These are phyloP conservation scores for Tholera decimalis DNA, from an alignment of 2,888 invertebrate species.

Conservation along the genomic window DNA sequence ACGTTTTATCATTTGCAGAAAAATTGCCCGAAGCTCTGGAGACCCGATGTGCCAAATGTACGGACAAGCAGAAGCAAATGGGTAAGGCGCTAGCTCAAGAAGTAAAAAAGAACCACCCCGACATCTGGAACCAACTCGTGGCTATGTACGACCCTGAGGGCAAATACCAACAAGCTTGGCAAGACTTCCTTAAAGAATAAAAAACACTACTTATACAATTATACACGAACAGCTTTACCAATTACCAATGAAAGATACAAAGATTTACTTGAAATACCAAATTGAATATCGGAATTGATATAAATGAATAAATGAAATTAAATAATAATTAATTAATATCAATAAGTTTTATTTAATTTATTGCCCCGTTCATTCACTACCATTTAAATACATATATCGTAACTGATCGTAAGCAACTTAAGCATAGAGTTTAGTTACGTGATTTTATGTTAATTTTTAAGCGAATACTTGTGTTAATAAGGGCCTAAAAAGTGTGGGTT, in stretches of 20 bases:
- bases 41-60: slow-evolving; percentile 93
- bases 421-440: too few relatives aligned
- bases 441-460: too few relatives aligned
- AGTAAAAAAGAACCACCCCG: slow-evolving; percentile 90
- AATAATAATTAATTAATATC: too few relatives aligned
- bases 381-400: too few relatives aligned
- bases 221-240: slow-evolving; percentile 4
- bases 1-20: slow-evolving; percentile 80
- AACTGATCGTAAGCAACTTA: too few relatives aligned
- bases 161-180: slow-evolving; percentile 86
- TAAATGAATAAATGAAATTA: slow-evolving; percentile 45
- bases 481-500: too few relatives aligned
- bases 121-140: slow-evolving; percentile 90
- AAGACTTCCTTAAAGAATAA: slow-evolving; percentile 72
- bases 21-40: slow-evolving; percentile 93
- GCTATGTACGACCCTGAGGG: slow-evolving; percentile 92
- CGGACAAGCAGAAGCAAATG: slow-evolving; percentile 92
- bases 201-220: neutral
- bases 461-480: too few relatives aligned
- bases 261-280: neutral
- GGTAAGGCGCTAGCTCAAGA: slow-evolving; percentile 92
- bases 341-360: too few relatives aligned
- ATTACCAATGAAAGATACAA: slow-evolving; percentile 15
- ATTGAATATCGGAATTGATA: slow-evolving; percentile 6
- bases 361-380: too few relatives aligned